Base-by-base conservation (phyloP, 2,797 vertebrate genomes). In the Etheostoma nigrum region DNA sequence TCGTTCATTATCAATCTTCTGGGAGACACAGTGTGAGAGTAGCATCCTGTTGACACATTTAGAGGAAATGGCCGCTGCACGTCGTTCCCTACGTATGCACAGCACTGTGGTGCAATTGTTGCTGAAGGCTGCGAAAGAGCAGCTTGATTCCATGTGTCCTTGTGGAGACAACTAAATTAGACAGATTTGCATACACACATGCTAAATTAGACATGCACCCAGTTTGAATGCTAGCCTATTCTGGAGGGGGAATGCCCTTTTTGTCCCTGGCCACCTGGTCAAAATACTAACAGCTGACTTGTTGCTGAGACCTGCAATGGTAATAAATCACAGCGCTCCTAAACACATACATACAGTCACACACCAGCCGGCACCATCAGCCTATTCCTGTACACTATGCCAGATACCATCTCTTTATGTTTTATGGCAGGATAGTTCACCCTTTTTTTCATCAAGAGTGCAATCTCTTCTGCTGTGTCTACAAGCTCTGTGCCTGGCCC, bases 1-100 rank as follows among this genome's bases (percentile, higher is more conserved):
- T 95, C 91, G 90, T 95, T 95, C 94, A 95, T 95, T 95, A 95
- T 95, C 93, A 95, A 95, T 94, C 94, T 94, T 94, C 88, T 81
- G 92, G 91, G 93, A 92, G 86, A 88, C 88, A 59, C 90, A 84
- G 91, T 91, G 90, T 90, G 92, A 88, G 91, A 88, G 80, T 81
- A 62, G 90, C 92, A 86, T 93, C 91, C 93, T 93, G 92, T 92
- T 92, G 94, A 94, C 91, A 92, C 91, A 75, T 93, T 92, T 91
- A 89, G 88, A 89, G 91, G 88, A 92, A 92, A 92, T 87, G 89
- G 84, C 78, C 85, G 62, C 84, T 67, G 78, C 83, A 69, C 77
- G 84, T 64, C 69, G 59, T 82, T 86, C 67, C 58, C 81, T 69
- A 70, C 84, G 83, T 81, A 80, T 70, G 88, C 82, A 73, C 76